A percentile compares a stretch with the other conserved stretches of the same genome.
phyloP scores from a whole-genome alignment of 2,797 vertebrate genomes.

The Hozukius guyotensis region DNA sequence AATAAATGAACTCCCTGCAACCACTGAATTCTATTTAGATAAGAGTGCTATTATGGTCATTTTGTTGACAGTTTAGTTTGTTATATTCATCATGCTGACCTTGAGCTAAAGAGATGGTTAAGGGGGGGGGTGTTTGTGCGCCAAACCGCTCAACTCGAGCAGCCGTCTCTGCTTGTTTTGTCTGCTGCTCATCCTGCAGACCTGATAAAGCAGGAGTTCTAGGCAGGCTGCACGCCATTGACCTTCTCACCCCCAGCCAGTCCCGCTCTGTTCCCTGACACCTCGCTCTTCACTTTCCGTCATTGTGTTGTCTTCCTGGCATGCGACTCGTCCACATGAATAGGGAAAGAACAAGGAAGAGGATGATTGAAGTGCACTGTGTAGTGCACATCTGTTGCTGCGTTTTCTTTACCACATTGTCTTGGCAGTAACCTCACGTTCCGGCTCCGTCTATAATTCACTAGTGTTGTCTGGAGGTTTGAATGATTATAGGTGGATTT shows the following conservation, averaged over 20 bases:
- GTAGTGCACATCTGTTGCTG: constrained; percentile 82
- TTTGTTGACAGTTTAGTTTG: constrained; percentile 40
- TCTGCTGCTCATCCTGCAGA: constrained; percentile 58
- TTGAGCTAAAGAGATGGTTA: constrained; percentile 48
- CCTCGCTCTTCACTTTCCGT: constrained; percentile 69
- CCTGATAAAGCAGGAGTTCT: constrained; percentile 55
- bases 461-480: background rate
- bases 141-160: constrained; percentile 30
- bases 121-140: constrained; percentile 3
- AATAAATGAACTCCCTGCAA: constrained; percentile 2
- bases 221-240: constrained; percentile 52
- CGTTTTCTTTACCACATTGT: constrained; percentile 79
- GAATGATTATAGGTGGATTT: background rate
- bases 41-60: constrained; percentile 15
- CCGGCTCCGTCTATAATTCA: background rate
- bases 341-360: constrained; percentile 61
- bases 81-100: constrained; percentile 47
- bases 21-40: constrained; percentile 29
- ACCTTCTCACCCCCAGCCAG: constrained; percentile 50
- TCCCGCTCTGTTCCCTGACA: constrained; percentile 43
- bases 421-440: constrained; percentile 61
- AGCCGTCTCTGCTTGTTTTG: constrained; percentile 63
- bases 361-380: constrained; percentile 17
- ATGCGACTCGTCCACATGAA: constrained; percentile 68
- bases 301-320: constrained; percentile 83